Percentiles rank a stretch among this genome's conserved stretches.
Conservation (phyloP, 2,888 invertebrate species). For the Calameuta idolon region DNA sequence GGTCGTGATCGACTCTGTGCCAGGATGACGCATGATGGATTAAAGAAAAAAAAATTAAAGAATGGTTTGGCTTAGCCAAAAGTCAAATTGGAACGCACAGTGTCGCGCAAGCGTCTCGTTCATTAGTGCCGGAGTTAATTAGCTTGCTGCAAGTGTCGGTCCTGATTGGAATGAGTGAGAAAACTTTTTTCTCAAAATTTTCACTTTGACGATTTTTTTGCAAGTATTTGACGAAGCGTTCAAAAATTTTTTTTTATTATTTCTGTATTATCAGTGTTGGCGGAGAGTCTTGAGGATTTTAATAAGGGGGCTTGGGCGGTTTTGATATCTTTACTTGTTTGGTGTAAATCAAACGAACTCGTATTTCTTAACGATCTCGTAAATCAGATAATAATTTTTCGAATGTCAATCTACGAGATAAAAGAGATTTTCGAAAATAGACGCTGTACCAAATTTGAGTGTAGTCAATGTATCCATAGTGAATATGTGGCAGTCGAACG, state of each 20-base stretch:
- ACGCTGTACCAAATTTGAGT: background rate
- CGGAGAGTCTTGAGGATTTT: background rate
- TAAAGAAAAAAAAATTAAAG: background rate
- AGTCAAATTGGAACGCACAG: conserved; percentile 43
- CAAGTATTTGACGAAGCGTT: background rate
- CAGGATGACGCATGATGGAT: conserved; percentile 10
- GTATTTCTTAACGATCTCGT: background rate
- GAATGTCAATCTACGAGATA: background rate
- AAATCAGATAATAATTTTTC: background rate
- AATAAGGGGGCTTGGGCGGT: background rate
- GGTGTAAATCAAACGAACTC: background rate
- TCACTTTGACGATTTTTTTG: background rate
- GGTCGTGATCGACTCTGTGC: conserved; percentile 20
- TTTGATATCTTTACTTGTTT: background rate
- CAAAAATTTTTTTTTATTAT: background rate
- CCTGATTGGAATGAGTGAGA: background rate
- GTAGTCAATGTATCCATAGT: background rate
- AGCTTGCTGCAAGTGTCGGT: background rate
- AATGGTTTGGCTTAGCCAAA: conserved; percentile 37
- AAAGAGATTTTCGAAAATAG: background rate
- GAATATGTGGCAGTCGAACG: background rate
- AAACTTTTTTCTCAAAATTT: too few species aligned
- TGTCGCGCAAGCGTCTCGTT: conserved; percentile 39
- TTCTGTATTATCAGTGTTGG: background rate
- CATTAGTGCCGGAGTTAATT: conserved; percentile 43